A percentile compares a stretch with the other conserved stretches of the same genome.
Evolutionary conservation across 2,888 invertebrate genomes (phyloP).

Genomic region (Cheilosia impressa): DNA sequence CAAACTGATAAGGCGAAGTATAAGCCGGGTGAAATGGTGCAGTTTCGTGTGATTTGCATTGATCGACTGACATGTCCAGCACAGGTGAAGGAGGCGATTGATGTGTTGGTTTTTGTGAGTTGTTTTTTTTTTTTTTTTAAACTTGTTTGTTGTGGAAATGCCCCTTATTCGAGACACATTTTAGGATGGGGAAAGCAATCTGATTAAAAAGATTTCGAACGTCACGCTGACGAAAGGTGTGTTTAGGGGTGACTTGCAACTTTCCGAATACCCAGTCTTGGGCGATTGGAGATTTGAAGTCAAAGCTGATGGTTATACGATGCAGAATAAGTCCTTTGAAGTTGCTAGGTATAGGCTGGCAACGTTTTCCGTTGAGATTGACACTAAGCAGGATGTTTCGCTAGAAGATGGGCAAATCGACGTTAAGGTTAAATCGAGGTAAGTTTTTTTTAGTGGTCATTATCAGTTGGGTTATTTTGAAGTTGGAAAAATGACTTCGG

Average conservation of each 20-base stretch:
- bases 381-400: constrained; percentile 91
- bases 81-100: constrained; percentile 85
- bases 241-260: constrained; percentile 89
- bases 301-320: constrained; percentile 55
- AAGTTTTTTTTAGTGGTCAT: constrained; percentile 79
- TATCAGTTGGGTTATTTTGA: too few species aligned
- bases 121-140: constrained; percentile 82
- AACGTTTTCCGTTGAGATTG: constrained; percentile 94
- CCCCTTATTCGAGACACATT: neutral
- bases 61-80: constrained; percentile 89
- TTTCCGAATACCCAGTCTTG: constrained; percentile 91
- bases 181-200: constrained; percentile 91
- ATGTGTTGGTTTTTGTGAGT: constrained; percentile 87
- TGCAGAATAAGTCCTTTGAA: constrained; percentile 83
- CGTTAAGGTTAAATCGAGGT: constrained; percentile 87
- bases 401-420: constrained; percentile 92
- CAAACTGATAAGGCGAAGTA: constrained; percentile 97
- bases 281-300: constrained; percentile 90
- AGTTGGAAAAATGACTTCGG: too few species aligned
- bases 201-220: constrained; percentile 92
- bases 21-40: constrained; percentile 92
- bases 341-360: constrained; percentile 96
- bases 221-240: constrained; percentile 84
- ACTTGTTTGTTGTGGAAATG: neutral
- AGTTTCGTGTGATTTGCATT: constrained; percentile 86